Evolutionary conservation across 2,113 vertebrate species (phyloP).

Genomic region (Microtus montanus): DNA sequence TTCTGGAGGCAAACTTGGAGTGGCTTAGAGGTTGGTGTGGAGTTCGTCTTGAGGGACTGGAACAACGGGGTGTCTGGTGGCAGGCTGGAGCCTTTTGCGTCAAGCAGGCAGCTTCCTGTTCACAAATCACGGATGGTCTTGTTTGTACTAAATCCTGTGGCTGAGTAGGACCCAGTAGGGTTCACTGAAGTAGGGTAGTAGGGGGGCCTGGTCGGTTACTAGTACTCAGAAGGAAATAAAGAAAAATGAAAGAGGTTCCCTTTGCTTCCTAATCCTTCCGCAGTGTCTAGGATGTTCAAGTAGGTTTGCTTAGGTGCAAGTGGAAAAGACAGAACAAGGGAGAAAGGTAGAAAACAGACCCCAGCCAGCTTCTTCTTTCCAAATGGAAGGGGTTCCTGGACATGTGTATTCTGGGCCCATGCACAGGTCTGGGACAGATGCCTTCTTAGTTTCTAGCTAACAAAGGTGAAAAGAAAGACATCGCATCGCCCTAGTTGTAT

Average conservation of each 20-base stretch:
- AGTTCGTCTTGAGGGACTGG: neutral
- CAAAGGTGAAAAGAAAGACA: neutral
- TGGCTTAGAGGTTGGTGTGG: neutral
- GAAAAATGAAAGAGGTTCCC: too few species aligned
- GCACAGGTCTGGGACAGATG: neutral
- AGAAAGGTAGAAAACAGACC: neutral
- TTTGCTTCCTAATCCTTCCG: neutral
- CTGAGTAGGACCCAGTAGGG: neutral
- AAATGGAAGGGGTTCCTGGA: neutral
- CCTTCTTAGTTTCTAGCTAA: neutral
- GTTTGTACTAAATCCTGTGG: slow-evolving; percentile 3
- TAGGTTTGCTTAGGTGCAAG: neutral
- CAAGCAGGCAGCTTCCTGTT: neutral
- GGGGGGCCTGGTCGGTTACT: neutral
- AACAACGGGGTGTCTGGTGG: neutral
- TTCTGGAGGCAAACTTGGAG: neutral
- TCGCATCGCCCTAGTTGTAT: neutral
- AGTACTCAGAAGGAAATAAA: neutral
- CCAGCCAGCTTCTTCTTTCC: neutral
- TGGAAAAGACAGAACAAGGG: neutral
- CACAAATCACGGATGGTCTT: neutral
- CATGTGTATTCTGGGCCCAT: neutral
- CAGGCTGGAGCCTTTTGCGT: neutral
- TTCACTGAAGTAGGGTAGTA: neutral
- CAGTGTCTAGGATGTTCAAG: neutral